Conservation (phyloP, 1,140 invertebrate species). For the Meteorus sp. region DNA sequence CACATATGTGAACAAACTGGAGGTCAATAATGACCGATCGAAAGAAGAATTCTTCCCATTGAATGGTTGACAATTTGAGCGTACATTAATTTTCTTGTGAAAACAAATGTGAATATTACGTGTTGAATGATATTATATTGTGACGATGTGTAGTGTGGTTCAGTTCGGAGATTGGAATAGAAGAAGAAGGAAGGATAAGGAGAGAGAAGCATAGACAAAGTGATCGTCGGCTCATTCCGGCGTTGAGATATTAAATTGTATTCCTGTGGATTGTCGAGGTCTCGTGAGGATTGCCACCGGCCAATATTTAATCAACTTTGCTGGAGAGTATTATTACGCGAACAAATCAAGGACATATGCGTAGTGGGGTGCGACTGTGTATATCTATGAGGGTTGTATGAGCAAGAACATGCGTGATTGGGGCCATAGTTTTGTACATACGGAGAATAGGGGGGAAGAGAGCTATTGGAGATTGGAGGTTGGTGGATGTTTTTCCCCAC, state of each 20-base stretch:
- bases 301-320: constrained; percentile 58
- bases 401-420: constrained; percentile 6
- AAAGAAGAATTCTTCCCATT: too few species aligned
- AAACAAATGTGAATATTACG: too few species aligned
- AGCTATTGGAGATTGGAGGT: background rate
- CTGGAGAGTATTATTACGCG: constrained; percentile 53
- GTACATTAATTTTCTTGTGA: too few species aligned
- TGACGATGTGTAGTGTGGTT: too few species aligned
- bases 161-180: too few species aligned
- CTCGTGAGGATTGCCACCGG: constrained; percentile 38
- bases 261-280: constrained; percentile 37
- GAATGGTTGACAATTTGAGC: too few species aligned
- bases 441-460: background rate
- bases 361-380: constrained; percentile 30
- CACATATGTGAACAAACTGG: too few species aligned
- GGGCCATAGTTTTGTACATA: constrained; percentile 21
- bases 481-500: background rate
- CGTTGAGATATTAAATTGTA: constrained; percentile 48
- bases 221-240: constrained; percentile 28
- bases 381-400: background rate
- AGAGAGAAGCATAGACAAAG: constrained; percentile 22
- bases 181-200: background rate
- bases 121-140: too few species aligned
- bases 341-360: constrained; percentile 57
- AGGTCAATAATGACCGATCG: too few species aligned